A percentile compares a stretch with the other conserved stretches of the same genome.
These are phyloP conservation scores for Polydrusus cervinus DNA, from an alignment of 2,888 invertebrate species.

Conservation along the genomic window DNA sequence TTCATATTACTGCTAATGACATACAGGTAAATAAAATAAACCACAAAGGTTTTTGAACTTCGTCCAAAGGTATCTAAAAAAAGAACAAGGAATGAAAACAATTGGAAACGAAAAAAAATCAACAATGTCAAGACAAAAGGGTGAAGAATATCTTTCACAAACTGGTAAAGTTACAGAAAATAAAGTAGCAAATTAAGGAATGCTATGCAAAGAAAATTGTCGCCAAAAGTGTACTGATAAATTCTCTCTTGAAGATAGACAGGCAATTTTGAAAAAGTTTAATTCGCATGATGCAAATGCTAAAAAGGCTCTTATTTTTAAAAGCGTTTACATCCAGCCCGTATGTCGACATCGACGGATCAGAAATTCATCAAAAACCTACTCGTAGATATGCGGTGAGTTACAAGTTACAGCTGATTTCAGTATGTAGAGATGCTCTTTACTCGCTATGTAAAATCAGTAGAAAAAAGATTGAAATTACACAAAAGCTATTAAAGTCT, in stretches of 20 bases:
- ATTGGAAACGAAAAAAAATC: background rate
- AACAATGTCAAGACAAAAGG: conserved; percentile 11
- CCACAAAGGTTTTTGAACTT: too few species aligned
- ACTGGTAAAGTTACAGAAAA: background rate
- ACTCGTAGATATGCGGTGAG: background rate
- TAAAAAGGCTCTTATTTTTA: conserved; percentile 30
- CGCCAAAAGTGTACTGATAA: conserved; percentile 26
- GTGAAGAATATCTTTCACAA: conserved; percentile 7
- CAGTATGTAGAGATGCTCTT: conserved; percentile 3
- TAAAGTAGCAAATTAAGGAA: conserved; percentile 7
- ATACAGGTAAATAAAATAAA: too few species aligned
- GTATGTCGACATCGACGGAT: conserved; percentile 15
- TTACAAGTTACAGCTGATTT: background rate
- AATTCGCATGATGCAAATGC: conserved; percentile 18
- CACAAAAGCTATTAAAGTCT: conserved; percentile 3
- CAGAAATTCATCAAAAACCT: too few species aligned
- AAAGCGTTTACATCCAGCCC: conserved; percentile 17
- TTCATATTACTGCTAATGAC: too few species aligned
- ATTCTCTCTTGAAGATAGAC: background rate
- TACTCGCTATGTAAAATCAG: conserved; percentile 7
- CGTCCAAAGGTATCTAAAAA: too few species aligned
- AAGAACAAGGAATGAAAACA: background rate
- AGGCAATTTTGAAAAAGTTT: conserved; percentile 28
- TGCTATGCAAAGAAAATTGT: conserved; percentile 28
- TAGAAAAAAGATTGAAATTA: conserved; percentile 10